Evolutionary conservation across 2,888 invertebrate species (phyloP).

Genomic region (Stenichneumon culpator): DNA sequence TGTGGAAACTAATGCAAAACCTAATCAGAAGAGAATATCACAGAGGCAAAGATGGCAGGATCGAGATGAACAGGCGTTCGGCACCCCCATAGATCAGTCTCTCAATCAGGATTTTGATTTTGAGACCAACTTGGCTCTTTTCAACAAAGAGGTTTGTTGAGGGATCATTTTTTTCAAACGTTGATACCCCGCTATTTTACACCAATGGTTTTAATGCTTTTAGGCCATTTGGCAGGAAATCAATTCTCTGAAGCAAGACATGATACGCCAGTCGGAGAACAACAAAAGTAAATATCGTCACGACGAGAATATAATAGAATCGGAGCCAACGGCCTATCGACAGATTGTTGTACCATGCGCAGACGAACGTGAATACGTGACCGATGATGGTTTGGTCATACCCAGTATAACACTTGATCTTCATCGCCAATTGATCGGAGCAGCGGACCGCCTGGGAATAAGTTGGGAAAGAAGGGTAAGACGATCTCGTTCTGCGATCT

Average conservation of each 20-base stretch:
- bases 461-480: slow-evolving; percentile 87
- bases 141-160: slow-evolving; percentile 90
- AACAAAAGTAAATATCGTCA: slow-evolving; percentile 89
- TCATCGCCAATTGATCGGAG: slow-evolving; percentile 89
- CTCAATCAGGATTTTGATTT: slow-evolving; percentile 95
- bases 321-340: slow-evolving; percentile 88
- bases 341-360: slow-evolving; percentile 91
- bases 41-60: slow-evolving; percentile 85
- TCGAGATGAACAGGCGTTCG: slow-evolving; percentile 92
- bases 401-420: slow-evolving; percentile 90
- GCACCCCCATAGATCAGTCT: slow-evolving; percentile 89
- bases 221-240: slow-evolving; percentile 92
- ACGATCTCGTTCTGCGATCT: background rate
- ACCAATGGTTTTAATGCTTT: slow-evolving; percentile 51
- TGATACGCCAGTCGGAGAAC: slow-evolving; percentile 86
- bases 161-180: background rate
- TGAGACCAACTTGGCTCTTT: slow-evolving; percentile 96
- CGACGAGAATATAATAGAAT: slow-evolving; percentile 94
- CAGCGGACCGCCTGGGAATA: slow-evolving; percentile 90
- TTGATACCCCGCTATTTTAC: background rate
- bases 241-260: slow-evolving; percentile 88
- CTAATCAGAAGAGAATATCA: slow-evolving; percentile 83
- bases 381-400: slow-evolving; percentile 93
- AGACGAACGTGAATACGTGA: slow-evolving; percentile 89
- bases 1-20: slow-evolving; percentile 83